Evolutionary conservation across 2,113 vertebrate species (phyloP).

Genomic region (Pandion haliaetus): DNA sequence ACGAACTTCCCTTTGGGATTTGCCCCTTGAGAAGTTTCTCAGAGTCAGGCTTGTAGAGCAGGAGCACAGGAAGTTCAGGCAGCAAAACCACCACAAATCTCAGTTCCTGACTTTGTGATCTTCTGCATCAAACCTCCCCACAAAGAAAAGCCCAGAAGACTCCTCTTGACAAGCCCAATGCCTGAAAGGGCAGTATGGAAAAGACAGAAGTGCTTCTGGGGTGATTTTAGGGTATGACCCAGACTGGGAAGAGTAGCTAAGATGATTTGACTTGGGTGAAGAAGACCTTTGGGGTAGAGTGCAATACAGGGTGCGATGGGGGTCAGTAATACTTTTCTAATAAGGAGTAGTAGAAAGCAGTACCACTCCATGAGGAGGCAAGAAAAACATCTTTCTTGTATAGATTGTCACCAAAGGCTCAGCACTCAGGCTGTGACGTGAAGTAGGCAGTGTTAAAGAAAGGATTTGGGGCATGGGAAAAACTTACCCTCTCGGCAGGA

Average conservation of each 20-base stretch:
- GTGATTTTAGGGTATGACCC: background rate
- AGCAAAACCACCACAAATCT: background rate
- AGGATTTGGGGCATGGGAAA: background rate
- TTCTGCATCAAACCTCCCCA: background rate
- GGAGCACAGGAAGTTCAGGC: background rate
- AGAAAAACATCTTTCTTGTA: background rate
- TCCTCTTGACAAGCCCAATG: background rate
- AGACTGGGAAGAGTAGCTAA: background rate
- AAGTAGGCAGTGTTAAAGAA: background rate
- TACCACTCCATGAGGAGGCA: background rate
- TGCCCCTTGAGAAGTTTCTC: background rate
- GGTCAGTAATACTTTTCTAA: background rate
- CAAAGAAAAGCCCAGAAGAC: background rate
- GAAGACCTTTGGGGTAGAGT: background rate
- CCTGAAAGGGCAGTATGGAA: background rate
- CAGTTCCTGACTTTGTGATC: background rate
- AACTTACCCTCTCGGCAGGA: background rate
- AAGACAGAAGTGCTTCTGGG: background rate
- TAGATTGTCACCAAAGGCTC: background rate
- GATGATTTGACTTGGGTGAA: background rate
- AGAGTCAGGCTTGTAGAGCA: fast-evolving
- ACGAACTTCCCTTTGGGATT: background rate
- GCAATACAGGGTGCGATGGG: background rate
- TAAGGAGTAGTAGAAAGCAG: background rate
- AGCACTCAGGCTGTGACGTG: background rate